These are phyloP conservation scores for Podiceps cristatus DNA, from an alignment of 2,113 vertebrate genomes.

Conservation along the genomic window DNA sequence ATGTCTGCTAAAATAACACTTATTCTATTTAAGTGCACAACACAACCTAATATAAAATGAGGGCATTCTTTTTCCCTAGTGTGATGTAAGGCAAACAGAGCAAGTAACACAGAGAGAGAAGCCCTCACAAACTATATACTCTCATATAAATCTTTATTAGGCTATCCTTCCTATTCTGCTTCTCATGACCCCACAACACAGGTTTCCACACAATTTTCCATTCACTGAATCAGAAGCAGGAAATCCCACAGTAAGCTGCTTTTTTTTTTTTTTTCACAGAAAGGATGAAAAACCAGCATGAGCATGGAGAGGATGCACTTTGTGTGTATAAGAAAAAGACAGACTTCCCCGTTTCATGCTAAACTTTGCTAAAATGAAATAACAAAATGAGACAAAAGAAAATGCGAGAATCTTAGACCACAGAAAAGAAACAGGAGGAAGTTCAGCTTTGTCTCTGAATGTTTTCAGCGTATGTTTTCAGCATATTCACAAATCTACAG, in stretches of 20 bases:
- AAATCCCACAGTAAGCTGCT: neutral
- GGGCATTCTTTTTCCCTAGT: neutral
- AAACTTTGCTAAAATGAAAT: neutral
- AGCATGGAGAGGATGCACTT: neutral
- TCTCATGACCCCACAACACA: neutral
- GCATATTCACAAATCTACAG: neutral
- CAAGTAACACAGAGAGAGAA: neutral
- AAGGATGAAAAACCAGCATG: accelerated
- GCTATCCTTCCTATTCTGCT: neutral
- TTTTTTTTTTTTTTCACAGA: neutral
- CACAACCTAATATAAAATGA: neutral
- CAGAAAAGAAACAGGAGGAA: neutral
- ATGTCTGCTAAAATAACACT: neutral
- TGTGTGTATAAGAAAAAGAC: neutral
- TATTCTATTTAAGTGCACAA: neutral
- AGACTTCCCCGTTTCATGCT: neutral
- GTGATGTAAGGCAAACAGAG: neutral
- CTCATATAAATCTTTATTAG: neutral
- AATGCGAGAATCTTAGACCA: neutral
- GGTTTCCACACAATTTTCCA: neutral
- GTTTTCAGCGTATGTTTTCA: neutral
- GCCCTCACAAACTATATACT: neutral
- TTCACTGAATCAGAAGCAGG: neutral
- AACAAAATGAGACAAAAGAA: neutral
- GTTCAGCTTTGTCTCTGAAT: neutral